phyloP scores from a whole-genome alignment of 2,888 invertebrate species.

The Cosmopolites sordidus region DNA sequence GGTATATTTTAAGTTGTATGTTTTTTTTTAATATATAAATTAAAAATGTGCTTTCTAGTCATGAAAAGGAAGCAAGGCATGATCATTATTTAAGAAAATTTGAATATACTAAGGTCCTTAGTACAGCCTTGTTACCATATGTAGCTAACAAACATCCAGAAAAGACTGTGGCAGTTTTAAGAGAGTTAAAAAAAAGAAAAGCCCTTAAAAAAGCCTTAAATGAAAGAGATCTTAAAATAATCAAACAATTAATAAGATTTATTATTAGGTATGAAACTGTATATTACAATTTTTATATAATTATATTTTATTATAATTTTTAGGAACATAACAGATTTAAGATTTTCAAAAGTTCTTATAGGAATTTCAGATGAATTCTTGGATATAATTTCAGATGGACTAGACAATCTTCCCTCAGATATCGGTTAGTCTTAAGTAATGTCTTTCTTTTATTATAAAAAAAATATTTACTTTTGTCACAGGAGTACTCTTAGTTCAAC shows the following conservation, averaged over 20 bases:
- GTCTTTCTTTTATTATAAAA: not conserved
- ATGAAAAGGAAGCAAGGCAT: slow-evolving; percentile 53
- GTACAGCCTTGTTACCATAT: slow-evolving; percentile 60
- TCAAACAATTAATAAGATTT: slow-evolving; percentile 69
- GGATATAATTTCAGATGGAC: slow-evolving; percentile 66
- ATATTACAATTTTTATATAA: too few relatives aligned
- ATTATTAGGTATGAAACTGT: slow-evolving; percentile 56
- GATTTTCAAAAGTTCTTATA: slow-evolving; percentile 69
- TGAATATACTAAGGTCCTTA: slow-evolving; percentile 76
- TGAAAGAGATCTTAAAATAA: slow-evolving; percentile 63
- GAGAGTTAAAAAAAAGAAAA: slow-evolving; percentile 81
- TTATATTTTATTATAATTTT: slow-evolving; percentile 52
- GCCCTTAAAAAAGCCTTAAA: slow-evolving; percentile 72
- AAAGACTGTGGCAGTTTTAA: slow-evolving; percentile 72
- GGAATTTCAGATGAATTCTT: slow-evolving; percentile 71
- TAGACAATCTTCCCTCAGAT: slow-evolving; percentile 60
- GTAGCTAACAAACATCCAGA: slow-evolving; percentile 67
- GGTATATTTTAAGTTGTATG: slow-evolving; percentile 6
- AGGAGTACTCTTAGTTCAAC: slow-evolving; percentile 52
- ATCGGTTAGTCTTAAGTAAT: slow-evolving; percentile 47
- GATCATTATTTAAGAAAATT: slow-evolving; percentile 74
- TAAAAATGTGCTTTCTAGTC: slow-evolving; percentile 26
- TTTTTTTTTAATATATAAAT: not conserved
- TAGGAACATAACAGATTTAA: slow-evolving; percentile 63
- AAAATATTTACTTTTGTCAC: not conserved